Conservation (phyloP, 2,113 vertebrate genomes). For the Misgurnus mizolepis region DNA sequence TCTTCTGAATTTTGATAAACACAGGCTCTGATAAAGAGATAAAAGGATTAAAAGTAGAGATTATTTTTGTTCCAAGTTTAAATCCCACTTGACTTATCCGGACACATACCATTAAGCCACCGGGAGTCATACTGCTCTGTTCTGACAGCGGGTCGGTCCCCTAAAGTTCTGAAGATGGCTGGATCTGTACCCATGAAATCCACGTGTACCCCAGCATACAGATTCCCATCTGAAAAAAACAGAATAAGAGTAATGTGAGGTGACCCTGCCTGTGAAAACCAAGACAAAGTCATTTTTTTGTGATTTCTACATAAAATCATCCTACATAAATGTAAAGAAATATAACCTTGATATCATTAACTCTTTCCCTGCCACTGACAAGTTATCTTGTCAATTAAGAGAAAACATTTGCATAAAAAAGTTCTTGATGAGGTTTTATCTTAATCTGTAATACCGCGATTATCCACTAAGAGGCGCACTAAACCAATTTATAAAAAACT, state of each 20-base stretch:
- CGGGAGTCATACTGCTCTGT: constrained; percentile 85
- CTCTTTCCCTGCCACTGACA: too few relatives aligned
- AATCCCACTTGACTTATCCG: not conserved
- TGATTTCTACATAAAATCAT: too few relatives aligned
- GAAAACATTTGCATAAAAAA: too few relatives aligned
- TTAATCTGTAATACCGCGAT: too few relatives aligned
- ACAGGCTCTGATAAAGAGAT: constrained; percentile 71
- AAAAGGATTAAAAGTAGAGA: constrained; percentile 49
- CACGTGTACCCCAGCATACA: constrained; percentile 83
- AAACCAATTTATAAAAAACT: too few relatives aligned
- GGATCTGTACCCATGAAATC: constrained; percentile 89
- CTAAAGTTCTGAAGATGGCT: constrained; percentile 82
- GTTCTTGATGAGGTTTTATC: too few relatives aligned
- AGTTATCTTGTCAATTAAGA: too few relatives aligned
- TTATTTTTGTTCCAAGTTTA: not conserved
- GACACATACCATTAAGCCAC: constrained; percentile 81
- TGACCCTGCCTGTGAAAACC: not conserved
- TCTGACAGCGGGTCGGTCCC: constrained; percentile 76
- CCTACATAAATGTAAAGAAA: too few relatives aligned
- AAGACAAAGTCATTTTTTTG: too few relatives aligned
- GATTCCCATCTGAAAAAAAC: constrained; percentile 74
- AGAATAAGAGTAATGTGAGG: not conserved
- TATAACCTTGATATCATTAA: too few relatives aligned
- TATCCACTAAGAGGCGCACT: too few relatives aligned
- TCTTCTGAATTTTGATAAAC: constrained; percentile 81